Conservation (phyloP, 2,113 vertebrate genomes). For the Ailuropoda melanoleuca region DNA sequence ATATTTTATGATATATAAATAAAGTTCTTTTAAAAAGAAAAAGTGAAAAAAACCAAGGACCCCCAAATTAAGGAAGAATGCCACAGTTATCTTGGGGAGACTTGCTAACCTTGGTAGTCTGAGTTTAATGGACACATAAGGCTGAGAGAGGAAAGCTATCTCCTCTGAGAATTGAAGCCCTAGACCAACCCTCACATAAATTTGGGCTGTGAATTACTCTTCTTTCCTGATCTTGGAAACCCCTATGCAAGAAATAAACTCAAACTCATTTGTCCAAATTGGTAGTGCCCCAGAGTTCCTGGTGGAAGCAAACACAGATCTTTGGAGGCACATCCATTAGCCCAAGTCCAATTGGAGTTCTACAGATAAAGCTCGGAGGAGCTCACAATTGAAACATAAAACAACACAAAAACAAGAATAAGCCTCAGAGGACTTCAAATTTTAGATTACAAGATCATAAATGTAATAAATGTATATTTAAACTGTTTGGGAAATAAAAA, state of each 20-base stretch:
- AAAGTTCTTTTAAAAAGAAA: not conserved
- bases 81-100: not conserved
- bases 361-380: not conserved
- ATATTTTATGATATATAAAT: not conserved
- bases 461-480: not conserved
- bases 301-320: not conserved
- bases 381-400: not conserved
- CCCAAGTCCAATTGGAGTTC: not conserved
- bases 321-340: not conserved
- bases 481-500: not conserved
- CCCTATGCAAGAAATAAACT: not conserved
- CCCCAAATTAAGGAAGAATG: not conserved
- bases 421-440: not conserved
- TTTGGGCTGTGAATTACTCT: not conserved
- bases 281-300: not conserved
- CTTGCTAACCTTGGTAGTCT: not conserved
- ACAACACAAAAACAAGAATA: not conserved
- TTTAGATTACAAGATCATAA: not conserved
- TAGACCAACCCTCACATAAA: not conserved
- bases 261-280: not conserved
- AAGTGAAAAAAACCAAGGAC: not conserved
- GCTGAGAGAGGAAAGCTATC: not conserved
- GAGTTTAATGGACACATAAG: not conserved
- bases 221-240: not conserved
- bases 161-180: not conserved